phyloP scores from a whole-genome alignment of 35 echinoderm and acorn worm genomes.

The Amphiura filiformis region DNA sequence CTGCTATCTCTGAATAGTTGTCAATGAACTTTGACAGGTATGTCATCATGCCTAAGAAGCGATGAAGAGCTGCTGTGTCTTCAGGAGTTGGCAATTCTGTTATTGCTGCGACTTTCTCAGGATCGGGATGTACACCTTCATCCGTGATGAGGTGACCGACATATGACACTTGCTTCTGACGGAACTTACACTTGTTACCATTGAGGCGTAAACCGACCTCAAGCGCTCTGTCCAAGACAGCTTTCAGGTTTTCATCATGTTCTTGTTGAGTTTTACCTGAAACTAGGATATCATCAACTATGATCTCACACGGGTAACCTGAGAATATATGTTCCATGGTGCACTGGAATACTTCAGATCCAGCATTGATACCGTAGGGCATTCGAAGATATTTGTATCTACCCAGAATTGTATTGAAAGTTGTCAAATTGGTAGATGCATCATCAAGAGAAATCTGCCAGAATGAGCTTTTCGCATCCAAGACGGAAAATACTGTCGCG shows the following conservation, averaged over 20 bases:
- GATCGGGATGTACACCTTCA: slow-evolving; percentile 36
- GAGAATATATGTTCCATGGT: background rate
- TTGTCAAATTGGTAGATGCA: background rate
- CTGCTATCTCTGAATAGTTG: slow-evolving; percentile 6
- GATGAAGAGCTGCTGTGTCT: background rate
- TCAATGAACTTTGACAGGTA: slow-evolving; percentile 43
- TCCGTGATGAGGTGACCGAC: slow-evolving; percentile 44
- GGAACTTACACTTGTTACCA: background rate
- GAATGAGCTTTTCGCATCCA: background rate
- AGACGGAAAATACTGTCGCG: background rate
- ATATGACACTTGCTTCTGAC: slow-evolving; percentile 1
- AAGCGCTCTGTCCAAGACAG: background rate
- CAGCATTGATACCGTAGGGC: background rate
- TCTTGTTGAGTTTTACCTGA: background rate
- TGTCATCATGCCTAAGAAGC: slow-evolving; percentile 31
- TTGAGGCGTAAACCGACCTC: background rate
- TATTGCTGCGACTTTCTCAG: slow-evolving; percentile 40
- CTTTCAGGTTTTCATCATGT: background rate
- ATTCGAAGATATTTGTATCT: background rate
- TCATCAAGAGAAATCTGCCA: background rate
- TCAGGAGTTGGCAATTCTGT: background rate
- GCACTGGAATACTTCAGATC: background rate
- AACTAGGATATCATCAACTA: background rate
- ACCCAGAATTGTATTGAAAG: background rate
- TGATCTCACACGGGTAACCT: slow-evolving; percentile 19